phyloP scores from a whole-genome alignment of 2,797 vertebrate genomes.

The Sorex maritimensis region DNA sequence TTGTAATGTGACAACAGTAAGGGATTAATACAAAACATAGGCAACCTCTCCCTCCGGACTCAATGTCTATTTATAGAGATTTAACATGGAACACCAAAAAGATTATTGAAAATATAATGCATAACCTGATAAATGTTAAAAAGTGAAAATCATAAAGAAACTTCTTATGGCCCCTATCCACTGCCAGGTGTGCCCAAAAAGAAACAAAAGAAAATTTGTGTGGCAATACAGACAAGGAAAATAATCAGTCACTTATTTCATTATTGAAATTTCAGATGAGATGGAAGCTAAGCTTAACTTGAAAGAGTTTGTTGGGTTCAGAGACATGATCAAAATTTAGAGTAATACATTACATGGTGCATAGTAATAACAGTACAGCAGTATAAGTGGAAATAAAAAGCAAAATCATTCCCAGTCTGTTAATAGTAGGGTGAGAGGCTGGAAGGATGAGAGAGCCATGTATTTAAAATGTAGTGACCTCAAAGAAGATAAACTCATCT shows the following conservation, averaged over 20 bases:
- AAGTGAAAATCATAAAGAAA: not conserved
- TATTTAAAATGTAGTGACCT: not conserved
- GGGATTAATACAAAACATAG: not conserved
- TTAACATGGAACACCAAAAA: not conserved
- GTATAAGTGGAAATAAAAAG: not conserved
- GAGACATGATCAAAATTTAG: too few species aligned
- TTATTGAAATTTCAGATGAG: not conserved
- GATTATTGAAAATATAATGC: conserved; percentile 9
- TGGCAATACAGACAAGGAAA: not conserved
- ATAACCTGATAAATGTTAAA: not conserved
- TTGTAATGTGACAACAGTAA: not conserved
- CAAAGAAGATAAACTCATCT: not conserved
- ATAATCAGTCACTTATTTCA: not conserved
- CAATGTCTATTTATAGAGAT: not conserved
- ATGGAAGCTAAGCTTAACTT: not conserved
- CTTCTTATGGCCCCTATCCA: too few species aligned
- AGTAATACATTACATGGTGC: accelerated
- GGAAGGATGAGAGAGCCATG: not conserved
- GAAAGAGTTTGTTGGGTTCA: not conserved
- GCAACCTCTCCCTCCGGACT: not conserved
- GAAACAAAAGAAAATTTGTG: not conserved
- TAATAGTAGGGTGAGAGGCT: too few species aligned
- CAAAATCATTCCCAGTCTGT: not conserved
- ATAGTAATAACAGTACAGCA: not conserved
- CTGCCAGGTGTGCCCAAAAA: not conserved